Conservation (phyloP, 2,113 vertebrate species). For the Macaca nemestrina region DNA sequence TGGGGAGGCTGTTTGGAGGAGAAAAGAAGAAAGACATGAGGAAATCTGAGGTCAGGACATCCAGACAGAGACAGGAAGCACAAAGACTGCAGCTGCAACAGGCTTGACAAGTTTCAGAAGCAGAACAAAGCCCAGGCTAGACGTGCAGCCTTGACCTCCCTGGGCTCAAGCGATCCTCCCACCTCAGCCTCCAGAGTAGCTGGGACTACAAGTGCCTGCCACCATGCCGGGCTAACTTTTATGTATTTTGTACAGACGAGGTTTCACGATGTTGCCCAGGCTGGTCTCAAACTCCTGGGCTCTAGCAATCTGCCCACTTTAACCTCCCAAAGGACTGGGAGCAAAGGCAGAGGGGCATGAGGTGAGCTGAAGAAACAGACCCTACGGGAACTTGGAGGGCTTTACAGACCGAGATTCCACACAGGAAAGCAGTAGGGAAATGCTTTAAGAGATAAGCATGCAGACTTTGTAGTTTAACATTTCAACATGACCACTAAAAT, state of each 20-base stretch:
- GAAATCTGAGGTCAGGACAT: background rate
- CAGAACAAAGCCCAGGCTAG: background rate
- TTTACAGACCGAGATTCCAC: background rate
- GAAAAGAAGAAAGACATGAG: too few species aligned
- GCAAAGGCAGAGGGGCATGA: background rate
- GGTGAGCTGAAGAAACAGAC: background rate
- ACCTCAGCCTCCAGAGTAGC: too few species aligned
- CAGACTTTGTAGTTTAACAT: too few species aligned
- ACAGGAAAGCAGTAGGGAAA: background rate
- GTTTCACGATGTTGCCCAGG: too few species aligned
- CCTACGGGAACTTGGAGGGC: accelerated
- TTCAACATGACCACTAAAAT: background rate
- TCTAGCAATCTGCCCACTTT: too few species aligned
- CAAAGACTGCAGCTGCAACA: accelerated
- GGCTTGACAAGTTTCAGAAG: background rate
- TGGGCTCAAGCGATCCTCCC: too few species aligned
- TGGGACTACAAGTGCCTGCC: too few species aligned
- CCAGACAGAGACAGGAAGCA: background rate
- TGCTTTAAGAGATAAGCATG: constrained; percentile 36
- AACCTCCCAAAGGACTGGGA: too few species aligned
- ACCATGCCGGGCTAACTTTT: too few species aligned
- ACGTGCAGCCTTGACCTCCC: background rate
- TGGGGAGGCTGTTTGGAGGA: background rate
- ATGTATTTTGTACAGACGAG: too few species aligned
- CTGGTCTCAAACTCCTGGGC: too few species aligned